Evolutionary conservation across 1,140 invertebrate genomes (phyloP), one percentile per base, ranked within the genome.

Genomic region (Radopholus similis): DNA sequence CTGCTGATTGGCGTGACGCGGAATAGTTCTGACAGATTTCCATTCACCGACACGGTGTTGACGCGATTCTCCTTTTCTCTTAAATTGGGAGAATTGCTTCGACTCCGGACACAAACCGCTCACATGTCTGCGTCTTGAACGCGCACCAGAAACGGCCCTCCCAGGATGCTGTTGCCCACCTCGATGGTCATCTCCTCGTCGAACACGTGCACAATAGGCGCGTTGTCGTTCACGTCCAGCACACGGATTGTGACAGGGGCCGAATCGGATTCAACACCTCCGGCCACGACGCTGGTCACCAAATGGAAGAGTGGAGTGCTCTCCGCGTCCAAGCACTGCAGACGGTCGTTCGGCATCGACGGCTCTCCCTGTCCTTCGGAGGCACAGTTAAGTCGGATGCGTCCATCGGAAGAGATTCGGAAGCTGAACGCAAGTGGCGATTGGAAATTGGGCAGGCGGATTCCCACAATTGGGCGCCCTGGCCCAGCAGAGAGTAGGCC

Each of bases 141-240:
- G 13, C 8, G n/a, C 15, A 68, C 26, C 15, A 70, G n/a, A n/a
- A 68, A 68, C 28, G 66, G 66, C 1, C 40, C 66, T 32, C 21
- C 18, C 40, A 68, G 3, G 23, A 42, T 18, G 8, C 67, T 42
- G 49, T 68, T 32, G 35, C 18, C 44, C 9, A 49, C 9, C 9
- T 38, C 23, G 56, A 68, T 70, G 15, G 28, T 66, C 2, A 66
- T 4, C 21, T 58, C 63, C 13, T 59, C 34, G 34, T 64, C 57
- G 44, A 64, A 44, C 8, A 68, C n/a, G 8, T 9, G 18, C 30
- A 68, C 6, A n/a, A 18, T 21, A 18, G 66, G 66, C 9, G 58
- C 28, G 44, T 68, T 68, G 35, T 68, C 66, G 42, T 68, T 68
- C 8, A 38, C 66, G 35, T 68, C 66, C 28, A n/a, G 42, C 21